Conservation (phyloP, 2,113 vertebrate genomes). For the Vulpes vulpes region DNA sequence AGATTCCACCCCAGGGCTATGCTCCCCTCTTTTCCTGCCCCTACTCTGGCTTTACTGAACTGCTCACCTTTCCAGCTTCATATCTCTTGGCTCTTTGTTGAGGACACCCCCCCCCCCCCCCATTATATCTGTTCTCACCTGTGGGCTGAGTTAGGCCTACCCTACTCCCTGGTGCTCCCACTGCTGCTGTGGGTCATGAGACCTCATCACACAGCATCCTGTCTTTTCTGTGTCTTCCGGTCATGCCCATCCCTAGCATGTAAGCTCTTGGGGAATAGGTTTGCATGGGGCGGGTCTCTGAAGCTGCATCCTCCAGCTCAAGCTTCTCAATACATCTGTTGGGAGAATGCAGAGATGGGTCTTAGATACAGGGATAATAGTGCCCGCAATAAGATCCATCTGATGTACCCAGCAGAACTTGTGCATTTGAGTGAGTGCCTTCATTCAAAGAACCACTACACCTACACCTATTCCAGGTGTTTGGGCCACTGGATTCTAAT, state of each 20-base stretch:
- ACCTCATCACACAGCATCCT: accelerated
- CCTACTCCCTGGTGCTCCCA: accelerated
- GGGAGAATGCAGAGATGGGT: background rate
- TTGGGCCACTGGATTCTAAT: background rate
- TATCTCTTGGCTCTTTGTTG: background rate
- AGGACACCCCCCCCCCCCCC: background rate
- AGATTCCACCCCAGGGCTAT: background rate
- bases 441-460: background rate
- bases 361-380: background rate
- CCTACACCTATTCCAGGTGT: too few relatives aligned
- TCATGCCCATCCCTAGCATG: background rate
- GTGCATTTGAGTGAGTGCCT: background rate
- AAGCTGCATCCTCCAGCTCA: background rate
- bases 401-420: background rate
- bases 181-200: background rate
- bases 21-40: background rate
- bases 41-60: background rate
- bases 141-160: background rate
- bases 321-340: background rate
- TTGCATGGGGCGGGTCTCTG: background rate
- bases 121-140: background rate
- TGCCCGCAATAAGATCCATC: background rate
- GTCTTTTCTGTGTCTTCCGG: background rate
- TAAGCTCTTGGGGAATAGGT: background rate
- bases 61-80: background rate